Evolutionary conservation across 2,797 vertebrate species (phyloP).

Genomic region (Syncerus caffer): DNA sequence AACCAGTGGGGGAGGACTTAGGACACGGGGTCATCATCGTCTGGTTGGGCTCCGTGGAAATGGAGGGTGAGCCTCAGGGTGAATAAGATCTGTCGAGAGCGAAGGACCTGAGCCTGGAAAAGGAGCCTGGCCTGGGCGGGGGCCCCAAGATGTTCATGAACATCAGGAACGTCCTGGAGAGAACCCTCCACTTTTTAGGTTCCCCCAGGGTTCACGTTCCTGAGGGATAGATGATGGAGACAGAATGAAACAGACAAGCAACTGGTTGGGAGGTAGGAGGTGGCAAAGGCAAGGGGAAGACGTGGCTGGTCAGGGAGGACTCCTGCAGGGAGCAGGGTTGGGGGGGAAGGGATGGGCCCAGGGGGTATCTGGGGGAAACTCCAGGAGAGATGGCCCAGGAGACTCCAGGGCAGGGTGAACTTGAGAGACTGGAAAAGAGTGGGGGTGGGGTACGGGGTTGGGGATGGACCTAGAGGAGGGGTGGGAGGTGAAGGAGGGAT

Average conservation of each 20-base stretch:
- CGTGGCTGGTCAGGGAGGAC: rapidly evolving
- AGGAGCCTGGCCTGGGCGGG: not conserved
- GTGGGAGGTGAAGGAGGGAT: no score
- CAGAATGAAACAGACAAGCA: not conserved
- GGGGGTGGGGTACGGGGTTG: not conserved
- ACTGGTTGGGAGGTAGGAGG: not conserved
- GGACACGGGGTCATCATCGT: not conserved
- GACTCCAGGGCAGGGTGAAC: not conserved
- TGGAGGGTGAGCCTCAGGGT: rapidly evolving
- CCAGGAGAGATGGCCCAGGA: not conserved
- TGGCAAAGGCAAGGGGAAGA: rapidly evolving
- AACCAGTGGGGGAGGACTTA: not conserved
- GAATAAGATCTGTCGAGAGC: not conserved
- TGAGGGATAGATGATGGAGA: not conserved
- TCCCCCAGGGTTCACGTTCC: not conserved
- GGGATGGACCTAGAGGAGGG: not conserved
- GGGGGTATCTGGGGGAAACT: not conserved
- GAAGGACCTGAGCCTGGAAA: not conserved
- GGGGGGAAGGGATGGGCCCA: not conserved
- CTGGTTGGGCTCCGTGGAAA: not conserved
- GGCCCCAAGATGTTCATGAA: not conserved
- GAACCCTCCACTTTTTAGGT: not conserved
- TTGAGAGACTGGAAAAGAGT: not conserved
- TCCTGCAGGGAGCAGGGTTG: no score
- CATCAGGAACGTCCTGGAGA: not conserved